Percentiles rank a stretch among this genome's conserved stretches.
These are phyloP conservation scores for Ailurus styani DNA, from an alignment of 2,113 vertebrate genomes.

Conservation along the genomic window DNA sequence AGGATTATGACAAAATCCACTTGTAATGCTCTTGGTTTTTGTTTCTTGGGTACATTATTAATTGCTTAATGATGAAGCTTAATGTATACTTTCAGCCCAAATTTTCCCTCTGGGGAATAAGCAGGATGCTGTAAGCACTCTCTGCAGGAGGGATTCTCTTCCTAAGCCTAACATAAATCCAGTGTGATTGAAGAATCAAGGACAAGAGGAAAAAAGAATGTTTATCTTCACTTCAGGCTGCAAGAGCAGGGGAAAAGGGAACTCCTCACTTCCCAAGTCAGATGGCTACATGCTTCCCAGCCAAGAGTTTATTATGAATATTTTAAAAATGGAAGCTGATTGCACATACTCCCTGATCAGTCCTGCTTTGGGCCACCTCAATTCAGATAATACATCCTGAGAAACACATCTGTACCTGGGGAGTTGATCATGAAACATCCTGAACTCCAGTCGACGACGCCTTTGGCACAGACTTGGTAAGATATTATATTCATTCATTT, in stretches of 20 bases:
- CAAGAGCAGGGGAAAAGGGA: background rate
- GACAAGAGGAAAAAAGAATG: background rate
- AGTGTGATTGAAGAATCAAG: background rate
- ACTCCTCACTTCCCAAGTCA: background rate
- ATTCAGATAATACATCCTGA: background rate
- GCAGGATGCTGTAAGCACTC: background rate
- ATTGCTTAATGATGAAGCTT: slow-evolving; percentile 49
- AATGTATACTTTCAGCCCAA: background rate
- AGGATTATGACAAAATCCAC: slow-evolving; percentile 59
- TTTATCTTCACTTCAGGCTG: background rate
- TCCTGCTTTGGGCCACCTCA: background rate
- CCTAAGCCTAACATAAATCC: background rate
- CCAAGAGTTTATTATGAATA: background rate
- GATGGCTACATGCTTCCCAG: background rate
- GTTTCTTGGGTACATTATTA: slow-evolving; percentile 38
- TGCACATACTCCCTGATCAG: background rate
- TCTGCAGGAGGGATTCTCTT: background rate
- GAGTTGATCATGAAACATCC: background rate
- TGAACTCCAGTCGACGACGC: background rate
- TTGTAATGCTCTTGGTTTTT: slow-evolving; percentile 42
- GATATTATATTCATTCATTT: background rate
- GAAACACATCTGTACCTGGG: background rate
- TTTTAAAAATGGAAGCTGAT: background rate
- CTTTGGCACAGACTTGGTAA: background rate
- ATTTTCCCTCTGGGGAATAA: slow-evolving; percentile 7